phyloP scores from a whole-genome alignment of 2,888 invertebrate genomes.

The Opisthograptis luteolata region DNA sequence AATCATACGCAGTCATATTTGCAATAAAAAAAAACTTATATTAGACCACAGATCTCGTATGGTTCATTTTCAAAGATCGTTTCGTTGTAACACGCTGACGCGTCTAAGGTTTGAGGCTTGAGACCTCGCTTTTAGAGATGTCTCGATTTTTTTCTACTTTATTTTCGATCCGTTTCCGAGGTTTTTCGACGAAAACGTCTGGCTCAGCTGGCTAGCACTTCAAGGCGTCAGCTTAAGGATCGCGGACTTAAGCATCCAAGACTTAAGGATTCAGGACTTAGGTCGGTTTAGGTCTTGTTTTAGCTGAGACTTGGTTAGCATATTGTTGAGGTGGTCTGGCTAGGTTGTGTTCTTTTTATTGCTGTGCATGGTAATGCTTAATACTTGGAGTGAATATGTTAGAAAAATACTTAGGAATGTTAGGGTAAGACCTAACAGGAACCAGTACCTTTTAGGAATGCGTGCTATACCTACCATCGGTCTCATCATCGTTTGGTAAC shows the following conservation, averaged over 20 bases:
- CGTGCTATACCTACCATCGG: no score
- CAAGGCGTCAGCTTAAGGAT: constrained; percentile 37
- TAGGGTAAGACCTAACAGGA: no score
- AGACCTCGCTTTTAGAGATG: constrained; percentile 78
- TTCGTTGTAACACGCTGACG: constrained; percentile 57
- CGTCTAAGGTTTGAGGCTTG: constrained; percentile 73
- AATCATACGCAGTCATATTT: no score
- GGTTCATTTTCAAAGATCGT: not conserved
- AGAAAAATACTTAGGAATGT: no score
- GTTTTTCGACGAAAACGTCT: constrained; percentile 76
- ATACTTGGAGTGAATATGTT: not conserved
- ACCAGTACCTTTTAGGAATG: no score
- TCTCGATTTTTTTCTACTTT: constrained; percentile 81
- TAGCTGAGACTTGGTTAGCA: constrained; percentile 7
- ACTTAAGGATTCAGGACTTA: constrained; percentile 5
- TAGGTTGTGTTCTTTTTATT: constrained; percentile 9
- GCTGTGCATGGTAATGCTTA: constrained; percentile 21
- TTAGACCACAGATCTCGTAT: not conserved
- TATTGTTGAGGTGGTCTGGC: constrained; percentile 19
- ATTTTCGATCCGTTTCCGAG: constrained; percentile 79
- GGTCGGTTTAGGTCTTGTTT: constrained; percentile 14
- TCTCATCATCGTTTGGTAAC: no score
- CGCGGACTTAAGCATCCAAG: constrained; percentile 24
- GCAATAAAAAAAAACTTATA: no score
- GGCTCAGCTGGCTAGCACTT: constrained; percentile 72